Conservation (phyloP, 2,888 invertebrate species). For the Polymixis flavicincta region DNA sequence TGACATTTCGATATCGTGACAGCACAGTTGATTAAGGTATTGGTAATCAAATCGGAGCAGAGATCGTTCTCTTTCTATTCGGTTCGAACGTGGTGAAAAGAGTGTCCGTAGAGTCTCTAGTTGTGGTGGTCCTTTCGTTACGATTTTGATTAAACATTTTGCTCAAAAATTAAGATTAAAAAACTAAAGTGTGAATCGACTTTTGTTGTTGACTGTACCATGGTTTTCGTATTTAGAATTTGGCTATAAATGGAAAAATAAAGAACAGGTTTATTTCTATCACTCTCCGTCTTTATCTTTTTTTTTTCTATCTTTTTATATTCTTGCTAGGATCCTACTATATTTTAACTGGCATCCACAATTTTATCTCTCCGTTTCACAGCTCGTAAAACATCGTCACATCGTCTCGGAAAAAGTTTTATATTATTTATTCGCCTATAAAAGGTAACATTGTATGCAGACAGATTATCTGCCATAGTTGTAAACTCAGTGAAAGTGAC, state of each 20-base stretch:
- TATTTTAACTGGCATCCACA: neutral
- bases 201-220: too few relatives aligned
- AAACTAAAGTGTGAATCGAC: too few relatives aligned
- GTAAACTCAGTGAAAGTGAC: constrained; percentile 27
- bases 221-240: neutral
- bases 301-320: neutral
- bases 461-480: constrained; percentile 9
- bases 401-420: neutral
- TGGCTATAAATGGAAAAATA: neutral
- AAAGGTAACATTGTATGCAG: constrained; percentile 26
- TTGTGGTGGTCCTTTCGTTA: too few relatives aligned
- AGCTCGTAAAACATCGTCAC: constrained; percentile 35
- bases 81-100: too few relatives aligned
- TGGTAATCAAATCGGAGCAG: too few relatives aligned
- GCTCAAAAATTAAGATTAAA: too few relatives aligned
- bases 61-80: too few relatives aligned
- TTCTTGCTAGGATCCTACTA: neutral
- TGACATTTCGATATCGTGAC: too few relatives aligned
- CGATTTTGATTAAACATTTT: too few relatives aligned
- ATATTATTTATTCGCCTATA: constrained; percentile 24
- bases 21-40: too few relatives aligned
- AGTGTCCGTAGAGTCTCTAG: too few relatives aligned
- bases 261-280: neutral
- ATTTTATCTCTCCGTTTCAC: constrained; percentile 33
- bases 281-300: neutral